Percentiles rank a stretch among this genome's conserved stretches.
Evolutionary conservation across 2,888 invertebrate genomes (phyloP).

Genomic region (Pseudolycoriella hygida): DNA sequence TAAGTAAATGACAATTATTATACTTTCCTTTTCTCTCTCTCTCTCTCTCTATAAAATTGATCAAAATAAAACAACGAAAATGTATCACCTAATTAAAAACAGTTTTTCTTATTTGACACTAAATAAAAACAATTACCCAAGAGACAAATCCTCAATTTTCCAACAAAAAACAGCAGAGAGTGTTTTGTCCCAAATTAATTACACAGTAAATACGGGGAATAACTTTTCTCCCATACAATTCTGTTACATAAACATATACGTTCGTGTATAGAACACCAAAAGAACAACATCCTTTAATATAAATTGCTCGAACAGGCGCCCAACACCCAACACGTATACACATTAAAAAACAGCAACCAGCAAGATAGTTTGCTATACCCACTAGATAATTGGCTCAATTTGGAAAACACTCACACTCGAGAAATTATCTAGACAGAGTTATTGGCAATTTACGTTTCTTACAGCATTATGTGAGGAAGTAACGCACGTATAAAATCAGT

Average conservation of each 20-base stretch:
- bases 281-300: neutral
- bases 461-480: neutral
- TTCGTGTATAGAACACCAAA: neutral
- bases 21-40: too few relatives aligned
- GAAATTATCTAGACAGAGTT: constrained; percentile 12
- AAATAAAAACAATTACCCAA: constrained; percentile 8
- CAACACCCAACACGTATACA: constrained; percentile 1
- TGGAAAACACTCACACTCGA: neutral
- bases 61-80: too few relatives aligned
- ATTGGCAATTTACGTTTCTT: constrained; percentile 3
- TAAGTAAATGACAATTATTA: too few relatives aligned
- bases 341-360: neutral
- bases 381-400: constrained; percentile 3
- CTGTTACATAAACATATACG: neutral
- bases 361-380: constrained; percentile 1
- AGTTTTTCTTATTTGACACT: neutral
- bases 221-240: neutral
- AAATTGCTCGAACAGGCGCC: neutral
- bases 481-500: constrained; percentile 1
- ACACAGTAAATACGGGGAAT: constrained; percentile 9
- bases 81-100: neutral
- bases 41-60: too few relatives aligned
- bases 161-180: constrained; percentile 7
- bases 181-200: constrained; percentile 13
- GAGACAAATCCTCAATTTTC: constrained; percentile 9